Conservation (phyloP, 1,140 invertebrate genomes). For the Magallana ariakensis region DNA sequence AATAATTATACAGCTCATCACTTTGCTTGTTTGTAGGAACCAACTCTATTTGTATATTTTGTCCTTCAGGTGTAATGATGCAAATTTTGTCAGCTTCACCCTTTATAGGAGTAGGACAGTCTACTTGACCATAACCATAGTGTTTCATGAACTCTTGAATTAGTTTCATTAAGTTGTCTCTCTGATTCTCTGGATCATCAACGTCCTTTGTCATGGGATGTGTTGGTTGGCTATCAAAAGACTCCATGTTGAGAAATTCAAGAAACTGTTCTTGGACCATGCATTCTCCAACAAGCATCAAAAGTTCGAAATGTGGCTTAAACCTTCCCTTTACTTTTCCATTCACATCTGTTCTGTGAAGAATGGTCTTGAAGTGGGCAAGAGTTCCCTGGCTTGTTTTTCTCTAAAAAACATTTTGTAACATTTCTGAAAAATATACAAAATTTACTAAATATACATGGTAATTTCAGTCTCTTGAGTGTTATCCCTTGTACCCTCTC, state of each 20-base stretch:
- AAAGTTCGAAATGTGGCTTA: conserved; percentile 33
- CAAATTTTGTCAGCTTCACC: conserved; percentile 18
- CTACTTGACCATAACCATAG: background rate
- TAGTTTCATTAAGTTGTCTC: background rate
- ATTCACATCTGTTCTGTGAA: conserved; percentile 37
- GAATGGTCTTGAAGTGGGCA: conserved; percentile 34
- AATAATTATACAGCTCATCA: conserved; percentile 40
- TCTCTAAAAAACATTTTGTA: conserved; percentile 26
- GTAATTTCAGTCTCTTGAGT: background rate
- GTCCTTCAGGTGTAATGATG: background rate
- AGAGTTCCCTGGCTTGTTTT: conserved; percentile 24
- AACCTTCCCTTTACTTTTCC: conserved; percentile 44
- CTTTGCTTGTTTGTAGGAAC: background rate
- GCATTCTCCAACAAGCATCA: conserved; percentile 3
- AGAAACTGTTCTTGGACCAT: conserved; percentile 35
- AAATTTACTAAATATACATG: background rate
- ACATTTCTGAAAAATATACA: conserved; percentile 42
- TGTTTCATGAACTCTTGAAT: conserved; percentile 15
- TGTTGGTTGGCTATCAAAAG: background rate
- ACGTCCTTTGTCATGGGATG: background rate
- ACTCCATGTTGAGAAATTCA: conserved; percentile 25
- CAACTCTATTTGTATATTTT: conserved; percentile 18
- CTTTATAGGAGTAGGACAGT: background rate
- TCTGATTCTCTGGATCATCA: conserved; percentile 12
- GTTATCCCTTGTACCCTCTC: background rate